A percentile compares a stretch with the other conserved stretches of the same genome.
These are phyloP conservation scores for Lithobates pipiens DNA, from an alignment of 2,797 vertebrate species.

Conservation along the genomic window DNA sequence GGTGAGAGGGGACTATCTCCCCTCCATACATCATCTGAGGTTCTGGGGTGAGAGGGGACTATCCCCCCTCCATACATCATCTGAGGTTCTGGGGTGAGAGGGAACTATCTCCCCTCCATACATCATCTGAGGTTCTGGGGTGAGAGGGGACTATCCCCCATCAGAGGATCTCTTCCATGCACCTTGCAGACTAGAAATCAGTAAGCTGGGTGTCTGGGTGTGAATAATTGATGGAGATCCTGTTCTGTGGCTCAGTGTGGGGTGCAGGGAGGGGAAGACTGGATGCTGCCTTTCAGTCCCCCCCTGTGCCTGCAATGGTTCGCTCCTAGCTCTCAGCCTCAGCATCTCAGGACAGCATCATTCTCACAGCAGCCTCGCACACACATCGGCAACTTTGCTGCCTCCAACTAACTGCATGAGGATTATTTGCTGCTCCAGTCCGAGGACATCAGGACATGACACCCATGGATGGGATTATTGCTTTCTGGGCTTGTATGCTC, in stretches of 20 bases:
- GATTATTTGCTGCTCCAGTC: constrained; percentile 37
- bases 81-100: too few species aligned
- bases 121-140: too few species aligned
- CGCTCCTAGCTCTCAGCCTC: constrained; percentile 59
- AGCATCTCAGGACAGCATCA: background rate
- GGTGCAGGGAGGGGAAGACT: constrained; percentile 37
- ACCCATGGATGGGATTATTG: constrained; percentile 69
- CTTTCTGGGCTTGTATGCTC: constrained; percentile 73
- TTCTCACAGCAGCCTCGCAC: constrained; percentile 20
- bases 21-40: too few species aligned
- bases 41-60: too few species aligned
- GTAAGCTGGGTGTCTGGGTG: background rate
- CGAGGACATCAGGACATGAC: constrained; percentile 31
- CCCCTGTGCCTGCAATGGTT: constrained; percentile 63
- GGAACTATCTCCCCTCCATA: too few species aligned
- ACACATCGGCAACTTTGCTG: constrained; percentile 52
- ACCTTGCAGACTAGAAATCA: background rate
- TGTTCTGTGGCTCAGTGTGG: background rate
- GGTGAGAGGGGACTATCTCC: too few species aligned
- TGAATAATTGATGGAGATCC: background rate
- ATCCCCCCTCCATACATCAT: too few species aligned
- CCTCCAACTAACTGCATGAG: constrained; percentile 31
- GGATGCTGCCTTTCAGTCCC: constrained; percentile 64
- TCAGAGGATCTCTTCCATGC: background rate
- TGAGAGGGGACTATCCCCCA: constrained; percentile 5